A percentile compares a stretch with the other conserved stretches of the same genome.
These are phyloP conservation scores for Eleutherodactylus coqui DNA, from an alignment of 2,797 vertebrate genomes.

Conservation along the genomic window DNA sequence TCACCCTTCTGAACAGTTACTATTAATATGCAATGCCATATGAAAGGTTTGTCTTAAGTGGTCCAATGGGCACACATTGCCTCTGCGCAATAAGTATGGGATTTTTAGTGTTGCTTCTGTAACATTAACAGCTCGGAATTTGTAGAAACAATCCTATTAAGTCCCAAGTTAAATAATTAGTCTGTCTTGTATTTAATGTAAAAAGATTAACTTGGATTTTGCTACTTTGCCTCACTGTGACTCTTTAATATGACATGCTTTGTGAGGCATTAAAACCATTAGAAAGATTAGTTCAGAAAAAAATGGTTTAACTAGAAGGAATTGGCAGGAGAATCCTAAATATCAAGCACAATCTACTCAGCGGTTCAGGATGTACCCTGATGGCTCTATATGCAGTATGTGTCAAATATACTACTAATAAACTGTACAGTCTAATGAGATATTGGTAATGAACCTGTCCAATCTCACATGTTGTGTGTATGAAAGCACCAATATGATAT, in stretches of 20 bases:
- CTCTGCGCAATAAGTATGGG: neutral
- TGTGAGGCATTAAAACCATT: conserved; percentile 82
- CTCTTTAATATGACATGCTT: conserved; percentile 82
- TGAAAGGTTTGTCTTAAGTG: neutral
- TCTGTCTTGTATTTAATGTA: conserved; percentile 68
- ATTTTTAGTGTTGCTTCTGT: neutral
- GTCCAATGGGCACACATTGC: neutral
- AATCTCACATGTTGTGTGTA: too few relatives aligned
- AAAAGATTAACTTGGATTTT: conserved; percentile 82
- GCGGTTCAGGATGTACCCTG: conserved; percentile 19
- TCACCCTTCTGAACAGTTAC: neutral
- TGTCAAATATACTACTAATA: neutral
- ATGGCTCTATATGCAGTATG: neutral
- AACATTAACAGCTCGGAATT: conserved; percentile 39
- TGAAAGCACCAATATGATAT: too few relatives aligned
- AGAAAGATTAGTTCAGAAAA: conserved; percentile 83
- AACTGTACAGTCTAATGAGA: neutral
- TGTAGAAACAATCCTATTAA: conserved; percentile 63
- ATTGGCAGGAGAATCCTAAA: conserved; percentile 73
- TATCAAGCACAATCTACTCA: conserved; percentile 72
- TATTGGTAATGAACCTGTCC: neutral
- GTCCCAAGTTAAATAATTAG: conserved; percentile 70
- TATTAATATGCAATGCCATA: neutral
- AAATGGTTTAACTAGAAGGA: conserved; percentile 85
- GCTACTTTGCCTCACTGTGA: conserved; percentile 85